Evolutionary conservation across 2,888 invertebrate species (phyloP).

Genomic region (Drepanosiphum platanoidis): DNA sequence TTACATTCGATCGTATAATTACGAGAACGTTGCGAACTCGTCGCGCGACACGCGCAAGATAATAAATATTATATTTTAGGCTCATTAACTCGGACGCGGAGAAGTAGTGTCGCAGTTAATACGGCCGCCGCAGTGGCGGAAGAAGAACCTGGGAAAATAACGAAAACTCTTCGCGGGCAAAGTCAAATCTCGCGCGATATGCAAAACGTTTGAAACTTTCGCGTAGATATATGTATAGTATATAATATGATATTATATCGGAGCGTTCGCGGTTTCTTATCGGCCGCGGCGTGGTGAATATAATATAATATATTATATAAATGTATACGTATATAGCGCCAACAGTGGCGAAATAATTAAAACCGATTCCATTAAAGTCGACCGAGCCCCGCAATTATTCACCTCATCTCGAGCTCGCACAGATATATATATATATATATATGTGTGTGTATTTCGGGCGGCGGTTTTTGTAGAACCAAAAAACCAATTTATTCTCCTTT

Average conservation of each 20-base stretch:
- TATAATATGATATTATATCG: slow-evolving; percentile 4
- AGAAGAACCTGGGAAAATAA: neutral
- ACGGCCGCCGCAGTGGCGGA: no score
- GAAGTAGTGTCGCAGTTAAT: no score
- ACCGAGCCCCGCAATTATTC: slow-evolving; percentile 52
- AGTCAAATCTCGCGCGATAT: slow-evolving; percentile 10
- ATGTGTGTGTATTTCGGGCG: slow-evolving; percentile 10
- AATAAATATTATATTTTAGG: no score
- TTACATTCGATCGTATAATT: no score
- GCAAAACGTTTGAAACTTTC: slow-evolving; percentile 41
- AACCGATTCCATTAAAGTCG: slow-evolving; percentile 59
- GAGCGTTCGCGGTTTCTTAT: slow-evolving; percentile 43
- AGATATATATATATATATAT: slow-evolving; percentile 33
- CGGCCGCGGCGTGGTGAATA: neutral
- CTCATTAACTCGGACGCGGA: no score
- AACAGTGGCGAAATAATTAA: slow-evolving; percentile 60
- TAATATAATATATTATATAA: neutral
- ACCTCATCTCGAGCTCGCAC: slow-evolving; percentile 39
- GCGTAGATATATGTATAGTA: neutral
- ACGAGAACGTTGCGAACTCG: no score
- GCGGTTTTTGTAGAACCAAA: slow-evolving; percentile 53
- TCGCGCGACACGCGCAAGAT: no score
- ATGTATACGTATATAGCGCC: neutral
- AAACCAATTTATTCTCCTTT: slow-evolving; percentile 57
- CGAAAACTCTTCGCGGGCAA: neutral